Evolutionary conservation across 2,888 invertebrate species (phyloP).

Genomic region (Acleris emargana): DNA sequence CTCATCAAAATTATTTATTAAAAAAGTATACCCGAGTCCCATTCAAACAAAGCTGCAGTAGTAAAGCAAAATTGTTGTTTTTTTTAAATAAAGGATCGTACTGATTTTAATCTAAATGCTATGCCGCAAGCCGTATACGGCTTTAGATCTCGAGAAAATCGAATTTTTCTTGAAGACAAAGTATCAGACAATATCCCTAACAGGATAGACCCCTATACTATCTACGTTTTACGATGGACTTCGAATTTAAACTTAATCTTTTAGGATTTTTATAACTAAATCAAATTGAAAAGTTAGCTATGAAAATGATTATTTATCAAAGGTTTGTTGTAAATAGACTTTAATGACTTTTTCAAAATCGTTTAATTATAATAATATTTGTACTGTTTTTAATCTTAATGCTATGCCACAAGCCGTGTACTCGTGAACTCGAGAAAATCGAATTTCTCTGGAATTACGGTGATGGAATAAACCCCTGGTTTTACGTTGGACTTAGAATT

Average conservation of each 20-base stretch:
- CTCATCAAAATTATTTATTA: no score
- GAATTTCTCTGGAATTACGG: background rate
- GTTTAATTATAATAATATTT: background rate
- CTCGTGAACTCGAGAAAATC: background rate
- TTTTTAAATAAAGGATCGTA: background rate
- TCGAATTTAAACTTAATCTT: no score
- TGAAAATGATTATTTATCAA: no score
- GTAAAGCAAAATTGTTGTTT: no score
- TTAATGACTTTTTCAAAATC: no score
- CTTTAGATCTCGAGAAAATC: background rate
- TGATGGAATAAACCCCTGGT: background rate
- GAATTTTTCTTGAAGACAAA: background rate
- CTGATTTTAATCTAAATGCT: background rate
- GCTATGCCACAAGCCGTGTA: background rate
- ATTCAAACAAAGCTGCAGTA: no score
- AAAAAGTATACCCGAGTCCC: no score
- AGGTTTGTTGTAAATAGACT: no score
- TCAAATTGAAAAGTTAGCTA: no score
- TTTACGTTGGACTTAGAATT: constrained; percentile 3
- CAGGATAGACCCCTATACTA: background rate
- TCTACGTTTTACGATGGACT: no score
- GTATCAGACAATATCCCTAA: background rate
- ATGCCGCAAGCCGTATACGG: background rate
- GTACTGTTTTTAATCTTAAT: background rate
- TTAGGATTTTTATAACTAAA: no score